Evolutionary conservation across 1,140 invertebrate genomes (phyloP).

Genomic region (Ceratosolen solmsi): DNA sequence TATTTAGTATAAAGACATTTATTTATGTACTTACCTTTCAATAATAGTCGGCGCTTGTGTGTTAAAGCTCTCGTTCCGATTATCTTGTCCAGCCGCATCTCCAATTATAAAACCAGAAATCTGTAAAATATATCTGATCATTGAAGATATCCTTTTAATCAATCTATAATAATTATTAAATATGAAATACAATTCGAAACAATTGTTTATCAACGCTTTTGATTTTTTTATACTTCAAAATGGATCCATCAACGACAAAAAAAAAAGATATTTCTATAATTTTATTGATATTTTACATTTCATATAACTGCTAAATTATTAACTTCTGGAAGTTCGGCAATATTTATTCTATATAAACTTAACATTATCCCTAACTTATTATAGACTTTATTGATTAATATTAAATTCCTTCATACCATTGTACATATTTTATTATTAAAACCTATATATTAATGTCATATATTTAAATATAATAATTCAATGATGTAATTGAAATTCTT

Average conservation of each 20-base stretch:
- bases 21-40: neutral
- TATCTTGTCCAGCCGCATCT: conserved; percentile 4
- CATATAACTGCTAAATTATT: too few relatives aligned
- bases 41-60: neutral
- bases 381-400: too few relatives aligned
- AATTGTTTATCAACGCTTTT: neutral
- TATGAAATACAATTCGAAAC: neutral
- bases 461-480: neutral
- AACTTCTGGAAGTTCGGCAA: too few relatives aligned
- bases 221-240: too few relatives aligned
- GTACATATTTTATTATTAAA: too few relatives aligned
- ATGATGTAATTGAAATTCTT: neutral
- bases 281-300: too few relatives aligned
- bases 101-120: neutral
- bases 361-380: too few relatives aligned
- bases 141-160: neutral
- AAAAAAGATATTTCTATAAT: too few relatives aligned
- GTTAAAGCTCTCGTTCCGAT: neutral
- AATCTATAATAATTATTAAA: neutral
- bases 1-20: neutral
- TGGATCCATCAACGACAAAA: too few relatives aligned
- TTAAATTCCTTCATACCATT: too few relatives aligned
- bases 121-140: conserved; percentile 22
- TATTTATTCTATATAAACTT: too few relatives aligned
- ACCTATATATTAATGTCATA: neutral